A percentile compares a stretch with the other conserved stretches of the same genome.
These are phyloP conservation scores for Aleadryas rufinucha DNA, from an alignment of 2,113 vertebrate genomes.

Conservation along the genomic window DNA sequence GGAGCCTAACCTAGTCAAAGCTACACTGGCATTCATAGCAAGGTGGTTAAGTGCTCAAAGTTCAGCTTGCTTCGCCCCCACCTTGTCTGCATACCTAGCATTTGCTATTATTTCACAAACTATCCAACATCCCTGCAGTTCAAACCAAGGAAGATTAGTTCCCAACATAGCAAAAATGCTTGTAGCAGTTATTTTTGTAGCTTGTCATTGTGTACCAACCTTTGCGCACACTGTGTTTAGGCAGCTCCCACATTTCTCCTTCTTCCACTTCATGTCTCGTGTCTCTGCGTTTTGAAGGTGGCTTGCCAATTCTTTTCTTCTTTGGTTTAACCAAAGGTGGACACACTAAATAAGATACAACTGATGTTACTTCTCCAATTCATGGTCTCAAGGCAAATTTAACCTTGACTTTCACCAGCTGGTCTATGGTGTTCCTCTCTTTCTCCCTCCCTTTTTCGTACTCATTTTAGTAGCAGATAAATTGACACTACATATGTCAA, in stretches of 20 bases:
- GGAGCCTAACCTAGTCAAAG: neutral
- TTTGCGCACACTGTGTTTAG: neutral
- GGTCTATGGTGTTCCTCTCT: neutral
- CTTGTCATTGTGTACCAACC: conserved; percentile 1
- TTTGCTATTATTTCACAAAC: neutral
- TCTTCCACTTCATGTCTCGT: conserved; percentile 47
- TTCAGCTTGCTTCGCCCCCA: neutral
- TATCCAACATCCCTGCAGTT: neutral
- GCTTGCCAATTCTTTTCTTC: conserved; percentile 53
- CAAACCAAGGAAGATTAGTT: neutral
- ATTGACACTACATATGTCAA: neutral
- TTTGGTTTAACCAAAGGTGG: conserved; percentile 27
- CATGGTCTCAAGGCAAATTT: neutral
- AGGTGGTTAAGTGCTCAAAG: neutral
- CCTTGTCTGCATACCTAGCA: neutral
- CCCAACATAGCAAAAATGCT: fast-evolving
- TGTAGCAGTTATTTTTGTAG: neutral
- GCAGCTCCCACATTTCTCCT: conserved; percentile 43
- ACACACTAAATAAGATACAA: neutral
- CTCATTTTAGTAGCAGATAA: neutral
- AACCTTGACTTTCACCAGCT: neutral
- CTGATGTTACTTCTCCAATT: neutral
- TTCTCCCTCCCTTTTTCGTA: neutral
- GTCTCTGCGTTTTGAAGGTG: conserved; percentile 55
- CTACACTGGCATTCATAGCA: neutral